Conservation (phyloP, 92 coral and sea anemone species). For the Phenganax marumi region DNA sequence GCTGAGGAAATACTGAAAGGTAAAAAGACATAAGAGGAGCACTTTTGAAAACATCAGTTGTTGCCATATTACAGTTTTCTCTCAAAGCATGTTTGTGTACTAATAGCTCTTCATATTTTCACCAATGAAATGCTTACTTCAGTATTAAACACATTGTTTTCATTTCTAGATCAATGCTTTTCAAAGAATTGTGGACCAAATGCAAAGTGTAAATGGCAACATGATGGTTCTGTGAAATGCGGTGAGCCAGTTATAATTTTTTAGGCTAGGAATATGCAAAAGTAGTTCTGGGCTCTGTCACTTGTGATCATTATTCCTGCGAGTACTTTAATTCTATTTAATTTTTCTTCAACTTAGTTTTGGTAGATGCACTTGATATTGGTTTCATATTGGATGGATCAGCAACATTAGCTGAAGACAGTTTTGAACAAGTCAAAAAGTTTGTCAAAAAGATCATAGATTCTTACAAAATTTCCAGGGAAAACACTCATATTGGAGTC, state of each 20-base stretch:
- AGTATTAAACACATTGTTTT: not conserved
- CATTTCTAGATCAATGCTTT: slow-evolving; percentile 32
- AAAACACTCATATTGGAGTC: slow-evolving; percentile 31
- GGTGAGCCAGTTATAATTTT: slow-evolving; percentile 13
- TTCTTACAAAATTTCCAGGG: slow-evolving; percentile 12
- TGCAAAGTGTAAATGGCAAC: slow-evolving; percentile 8
- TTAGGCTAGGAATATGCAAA: not conserved
- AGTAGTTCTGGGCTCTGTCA: not conserved
- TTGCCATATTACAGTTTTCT: not conserved
- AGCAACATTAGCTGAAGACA: slow-evolving; percentile 10
- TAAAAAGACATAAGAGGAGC: not conserved
- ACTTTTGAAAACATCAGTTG: not conserved
- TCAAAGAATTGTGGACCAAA: slow-evolving; percentile 27
- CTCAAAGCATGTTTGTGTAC: not conserved
- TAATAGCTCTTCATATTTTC: too few species aligned
- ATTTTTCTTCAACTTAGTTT: not conserved
- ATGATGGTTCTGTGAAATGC: slow-evolving; percentile 23
- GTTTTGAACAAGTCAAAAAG: slow-evolving; percentile 26
- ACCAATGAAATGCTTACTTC: not conserved
- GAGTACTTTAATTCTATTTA: not conserved
- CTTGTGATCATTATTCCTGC: not conserved
- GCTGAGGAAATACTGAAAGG: slow-evolving; percentile 40
- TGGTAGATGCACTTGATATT: slow-evolving; percentile 23
- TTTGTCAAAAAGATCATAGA: slow-evolving; percentile 21
- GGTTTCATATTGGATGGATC: slow-evolving; percentile 37